Conservation (phyloP, 2,888 invertebrate genomes). For the Morpho helenor region DNA sequence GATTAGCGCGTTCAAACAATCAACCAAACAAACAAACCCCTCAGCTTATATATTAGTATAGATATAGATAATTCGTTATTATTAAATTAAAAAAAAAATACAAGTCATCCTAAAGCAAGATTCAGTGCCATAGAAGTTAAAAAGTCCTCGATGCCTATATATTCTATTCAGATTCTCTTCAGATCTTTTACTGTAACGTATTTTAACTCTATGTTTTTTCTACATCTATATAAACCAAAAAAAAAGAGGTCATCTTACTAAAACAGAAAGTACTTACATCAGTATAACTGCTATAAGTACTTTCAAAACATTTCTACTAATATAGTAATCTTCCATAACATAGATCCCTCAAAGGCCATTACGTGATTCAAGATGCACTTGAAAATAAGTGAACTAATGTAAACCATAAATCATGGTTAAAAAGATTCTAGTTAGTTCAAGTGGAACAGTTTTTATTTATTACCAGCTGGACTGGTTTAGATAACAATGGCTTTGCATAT, state of each 20-base stretch:
- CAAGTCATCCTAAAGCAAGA: too few species aligned
- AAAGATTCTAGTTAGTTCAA: conserved; percentile 35
- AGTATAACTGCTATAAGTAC: neutral
- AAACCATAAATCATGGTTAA: conserved; percentile 37
- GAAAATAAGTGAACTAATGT: conserved; percentile 24
- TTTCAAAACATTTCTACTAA: neutral
- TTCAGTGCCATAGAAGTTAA: too few species aligned
- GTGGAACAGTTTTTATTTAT: conserved; percentile 17
- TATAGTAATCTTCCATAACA: conserved; percentile 3
- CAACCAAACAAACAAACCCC: too few species aligned
- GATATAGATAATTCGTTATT: too few species aligned
- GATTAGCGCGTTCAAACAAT: too few species aligned
- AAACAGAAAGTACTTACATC: conserved; percentile 3
- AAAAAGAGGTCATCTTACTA: neutral
- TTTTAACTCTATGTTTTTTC: conserved; percentile 11
- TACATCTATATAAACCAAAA: neutral
- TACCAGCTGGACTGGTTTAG: conserved; percentile 2
- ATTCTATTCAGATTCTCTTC: too few species aligned
- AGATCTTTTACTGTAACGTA: too few species aligned
- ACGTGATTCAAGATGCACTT: conserved; percentile 22
- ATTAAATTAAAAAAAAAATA: too few species aligned
- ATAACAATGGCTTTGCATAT: neutral
- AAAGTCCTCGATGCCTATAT: too few species aligned
- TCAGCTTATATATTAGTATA: too few species aligned
- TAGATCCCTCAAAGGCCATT: conserved; percentile 17